Evolutionary conservation across 1,140 invertebrate genomes (phyloP), one percentile per base, ranked within the genome.

Genomic region (Sinonovacula constricta): DNA sequence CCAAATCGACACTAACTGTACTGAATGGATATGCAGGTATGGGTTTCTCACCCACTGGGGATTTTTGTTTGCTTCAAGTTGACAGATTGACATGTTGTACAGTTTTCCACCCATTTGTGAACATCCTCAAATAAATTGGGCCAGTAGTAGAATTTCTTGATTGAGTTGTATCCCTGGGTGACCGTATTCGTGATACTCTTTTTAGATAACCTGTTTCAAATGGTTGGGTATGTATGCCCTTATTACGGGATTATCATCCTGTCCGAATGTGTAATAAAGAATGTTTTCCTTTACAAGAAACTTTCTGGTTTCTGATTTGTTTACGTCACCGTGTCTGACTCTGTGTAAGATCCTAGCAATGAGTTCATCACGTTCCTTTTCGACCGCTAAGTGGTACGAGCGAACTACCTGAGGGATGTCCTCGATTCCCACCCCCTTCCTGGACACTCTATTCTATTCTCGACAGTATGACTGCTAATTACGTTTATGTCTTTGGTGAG

Each of bases 171-270:
- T 62, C 14, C 79, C 82, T 7, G 69, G 18, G 30, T 81, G 82
- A 2, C 76, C 80, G 2, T 53, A 18, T n/a, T 79, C 72, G 51
- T 84, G 81, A 45, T 81, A 81, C 34, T 82, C 63, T 24, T 69
- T 28, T 0, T 75, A 34, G 0, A 83, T 69, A 0, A 0, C 0
- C 3, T 69, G 39, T 45, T 18, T 45, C 7, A 45, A 18, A 45
- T 45, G 39, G 7, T 7, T 18, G 18, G 39, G 39, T 45, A 83
- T 26, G 36, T 68, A 83, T 18, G 74, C 15, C 28, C 78, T 34
- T 2, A 65, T 0, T 1, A 62, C 33, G 0, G 70, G 65, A n/a
- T 81, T 62, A 57, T 59, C 24, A 54, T 81, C 65, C 10, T 39
- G 7, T 5, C 76, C 49, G 15, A 74, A 68, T 14, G 81, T 53